Evolutionary conservation across 2,113 vertebrate genomes (phyloP).

Genomic region (Rynchops niger): DNA sequence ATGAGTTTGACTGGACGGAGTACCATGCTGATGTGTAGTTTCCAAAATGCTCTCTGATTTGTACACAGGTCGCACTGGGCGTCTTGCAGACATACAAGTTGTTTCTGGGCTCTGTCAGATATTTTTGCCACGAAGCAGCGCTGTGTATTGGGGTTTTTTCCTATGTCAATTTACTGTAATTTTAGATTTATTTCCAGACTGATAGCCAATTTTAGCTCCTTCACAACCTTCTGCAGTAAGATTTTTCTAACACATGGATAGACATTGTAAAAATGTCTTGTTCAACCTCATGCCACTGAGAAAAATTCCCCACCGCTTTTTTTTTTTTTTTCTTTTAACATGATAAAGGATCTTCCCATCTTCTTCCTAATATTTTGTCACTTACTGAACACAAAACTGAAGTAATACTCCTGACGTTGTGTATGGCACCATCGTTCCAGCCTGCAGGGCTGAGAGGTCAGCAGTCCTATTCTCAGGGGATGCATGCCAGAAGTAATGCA

Average conservation of each 20-base stretch:
- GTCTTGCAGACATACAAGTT: neutral
- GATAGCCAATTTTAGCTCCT: neutral
- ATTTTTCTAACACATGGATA: neutral
- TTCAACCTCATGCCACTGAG: neutral
- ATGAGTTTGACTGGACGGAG: slow-evolving; percentile 9
- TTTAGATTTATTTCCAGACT: neutral
- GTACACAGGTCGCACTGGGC: neutral
- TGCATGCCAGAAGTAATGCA: neutral
- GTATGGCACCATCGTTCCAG: neutral
- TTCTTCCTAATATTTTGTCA: neutral
- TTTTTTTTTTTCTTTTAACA: neutral
- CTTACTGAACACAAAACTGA: neutral
- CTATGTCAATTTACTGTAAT: neutral
- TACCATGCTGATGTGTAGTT: neutral
- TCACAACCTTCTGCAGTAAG: neutral
- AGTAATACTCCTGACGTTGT: neutral
- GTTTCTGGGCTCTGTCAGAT: neutral
- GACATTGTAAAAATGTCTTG: neutral
- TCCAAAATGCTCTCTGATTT: neutral
- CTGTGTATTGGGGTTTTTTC: neutral
- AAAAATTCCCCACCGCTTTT: neutral
- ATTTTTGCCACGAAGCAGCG: neutral
- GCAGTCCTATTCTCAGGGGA: neutral
- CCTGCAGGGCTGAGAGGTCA: neutral
- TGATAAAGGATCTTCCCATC: neutral